Evolutionary conservation across 2,113 vertebrate genomes (phyloP).

Genomic region (Pholis gunnellus): DNA sequence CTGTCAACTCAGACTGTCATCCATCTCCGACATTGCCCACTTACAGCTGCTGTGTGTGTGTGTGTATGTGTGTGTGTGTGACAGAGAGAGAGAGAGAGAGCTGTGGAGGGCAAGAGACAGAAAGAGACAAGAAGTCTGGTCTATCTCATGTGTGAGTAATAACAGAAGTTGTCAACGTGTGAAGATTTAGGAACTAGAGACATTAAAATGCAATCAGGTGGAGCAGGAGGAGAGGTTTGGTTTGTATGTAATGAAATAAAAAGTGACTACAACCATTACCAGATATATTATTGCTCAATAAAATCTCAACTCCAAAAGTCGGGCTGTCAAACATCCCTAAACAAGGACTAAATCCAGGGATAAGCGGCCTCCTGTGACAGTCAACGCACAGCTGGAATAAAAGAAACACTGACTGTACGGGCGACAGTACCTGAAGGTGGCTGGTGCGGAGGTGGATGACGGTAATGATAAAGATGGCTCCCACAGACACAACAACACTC

Average conservation of each 20-base stretch:
- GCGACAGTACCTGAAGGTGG: slow-evolving; percentile 61
- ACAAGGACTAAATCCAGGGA: slow-evolving; percentile 43
- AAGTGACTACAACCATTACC: background rate
- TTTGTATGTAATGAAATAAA: slow-evolving; percentile 3
- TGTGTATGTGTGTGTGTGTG: slow-evolving; percentile 19
- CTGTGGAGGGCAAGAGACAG: slow-evolving; percentile 17
- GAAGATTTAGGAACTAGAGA: slow-evolving; percentile 34
- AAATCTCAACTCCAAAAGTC: slow-evolving; percentile 25
- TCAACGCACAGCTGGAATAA: background rate
- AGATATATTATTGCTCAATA: slow-evolving; percentile 31
- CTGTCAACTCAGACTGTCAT: slow-evolving; percentile 33
- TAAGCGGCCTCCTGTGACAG: background rate
- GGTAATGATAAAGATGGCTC: slow-evolving; percentile 60
- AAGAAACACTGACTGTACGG: background rate
- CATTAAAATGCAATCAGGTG: slow-evolving; percentile 52
- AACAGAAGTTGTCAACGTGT: slow-evolving; percentile 41
- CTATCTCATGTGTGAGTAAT: slow-evolving; percentile 61
- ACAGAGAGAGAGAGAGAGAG: background rate
- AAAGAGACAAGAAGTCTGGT: slow-evolving; percentile 48
- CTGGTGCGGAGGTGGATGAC: slow-evolving; percentile 61
- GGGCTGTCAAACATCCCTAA: slow-evolving; percentile 47
- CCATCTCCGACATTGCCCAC: slow-evolving; percentile 38
- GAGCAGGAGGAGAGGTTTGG: background rate
- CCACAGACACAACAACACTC: slow-evolving; percentile 68
- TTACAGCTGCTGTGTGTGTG: slow-evolving; percentile 43